Conservation (phyloP, 2,113 vertebrate genomes). For the Taurulus bubalis region DNA sequence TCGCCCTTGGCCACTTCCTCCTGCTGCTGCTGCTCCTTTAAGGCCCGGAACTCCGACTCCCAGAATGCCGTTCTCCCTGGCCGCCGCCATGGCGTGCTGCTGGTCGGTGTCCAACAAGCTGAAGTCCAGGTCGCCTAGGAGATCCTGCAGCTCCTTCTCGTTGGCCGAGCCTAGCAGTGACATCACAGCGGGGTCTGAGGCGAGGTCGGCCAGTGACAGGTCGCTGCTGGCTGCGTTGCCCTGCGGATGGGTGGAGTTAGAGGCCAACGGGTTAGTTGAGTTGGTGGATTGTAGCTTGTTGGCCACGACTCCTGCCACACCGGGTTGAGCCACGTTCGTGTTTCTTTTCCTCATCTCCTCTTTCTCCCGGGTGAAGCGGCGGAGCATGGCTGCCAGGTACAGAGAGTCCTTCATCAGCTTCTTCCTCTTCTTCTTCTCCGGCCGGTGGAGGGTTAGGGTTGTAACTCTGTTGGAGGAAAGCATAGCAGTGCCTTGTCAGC, state of each 20-base stretch:
- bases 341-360: constrained; percentile 90
- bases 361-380: constrained; percentile 95
- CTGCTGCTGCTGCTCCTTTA: constrained; percentile 51
- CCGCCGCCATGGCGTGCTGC: constrained; percentile 82
- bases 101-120: constrained; percentile 90
- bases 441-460: constrained; percentile 91
- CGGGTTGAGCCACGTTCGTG: constrained; percentile 54
- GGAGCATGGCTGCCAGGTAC: constrained; percentile 94
- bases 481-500: neutral
- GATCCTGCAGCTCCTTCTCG: constrained; percentile 93
- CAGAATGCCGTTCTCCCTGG: constrained; percentile 90
- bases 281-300: constrained; percentile 73
- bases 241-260: constrained; percentile 80
- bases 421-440: constrained; percentile 98
- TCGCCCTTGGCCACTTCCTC: constrained; percentile 79
- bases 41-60: constrained; percentile 61
- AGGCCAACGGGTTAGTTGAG: constrained; percentile 76
- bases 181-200: constrained; percentile 90
- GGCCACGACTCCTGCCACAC: constrained; percentile 61
- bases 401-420: constrained; percentile 95
- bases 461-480: constrained; percentile 83
- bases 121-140: constrained; percentile 94
- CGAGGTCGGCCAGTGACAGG: constrained; percentile 78
- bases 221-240: constrained; percentile 77
- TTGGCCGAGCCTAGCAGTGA: constrained; percentile 94